Evolutionary conservation across 2,797 vertebrate species (phyloP).

Genomic region (Halcyon badia): DNA sequence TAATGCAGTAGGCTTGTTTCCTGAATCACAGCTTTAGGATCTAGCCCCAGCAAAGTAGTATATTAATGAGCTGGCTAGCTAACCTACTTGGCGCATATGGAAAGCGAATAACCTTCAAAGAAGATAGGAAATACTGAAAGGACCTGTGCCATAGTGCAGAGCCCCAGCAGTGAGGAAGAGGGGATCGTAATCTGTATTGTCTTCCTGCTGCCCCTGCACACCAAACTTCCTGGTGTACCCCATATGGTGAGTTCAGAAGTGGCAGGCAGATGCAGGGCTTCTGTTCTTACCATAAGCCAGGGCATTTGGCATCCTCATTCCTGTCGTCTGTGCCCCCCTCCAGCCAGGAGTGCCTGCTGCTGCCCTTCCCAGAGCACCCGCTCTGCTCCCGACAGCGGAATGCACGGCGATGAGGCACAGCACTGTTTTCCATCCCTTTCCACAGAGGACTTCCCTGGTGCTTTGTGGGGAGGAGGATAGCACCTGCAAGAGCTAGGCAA

Average conservation of each 20-base stretch:
- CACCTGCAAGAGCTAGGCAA: neutral
- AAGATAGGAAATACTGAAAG: neutral
- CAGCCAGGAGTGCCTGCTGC: neutral
- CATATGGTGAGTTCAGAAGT: neutral
- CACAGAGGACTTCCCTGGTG: neutral
- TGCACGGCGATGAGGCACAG: neutral
- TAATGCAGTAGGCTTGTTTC: neutral
- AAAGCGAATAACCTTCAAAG: neutral
- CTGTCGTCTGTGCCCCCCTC: rapidly evolving
- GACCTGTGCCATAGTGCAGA: neutral
- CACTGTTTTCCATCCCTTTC: neutral
- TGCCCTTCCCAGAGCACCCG: rapidly evolving
- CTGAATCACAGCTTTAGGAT: neutral
- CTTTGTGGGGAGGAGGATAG: neutral
- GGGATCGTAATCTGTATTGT: neutral
- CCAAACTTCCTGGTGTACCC: neutral
- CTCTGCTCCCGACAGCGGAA: rapidly evolving
- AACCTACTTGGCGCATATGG: neutral
- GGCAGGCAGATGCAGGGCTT: neutral
- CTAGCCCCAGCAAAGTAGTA: rapidly evolving
- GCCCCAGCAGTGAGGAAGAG: neutral
- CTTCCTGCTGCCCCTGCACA: neutral
- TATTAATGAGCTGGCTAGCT: neutral
- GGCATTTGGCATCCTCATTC: neutral
- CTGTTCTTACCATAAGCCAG: neutral